These are phyloP conservation scores for Deroptyus accipitrinus DNA, from an alignment of 2,113 vertebrate species.

Conservation along the genomic window DNA sequence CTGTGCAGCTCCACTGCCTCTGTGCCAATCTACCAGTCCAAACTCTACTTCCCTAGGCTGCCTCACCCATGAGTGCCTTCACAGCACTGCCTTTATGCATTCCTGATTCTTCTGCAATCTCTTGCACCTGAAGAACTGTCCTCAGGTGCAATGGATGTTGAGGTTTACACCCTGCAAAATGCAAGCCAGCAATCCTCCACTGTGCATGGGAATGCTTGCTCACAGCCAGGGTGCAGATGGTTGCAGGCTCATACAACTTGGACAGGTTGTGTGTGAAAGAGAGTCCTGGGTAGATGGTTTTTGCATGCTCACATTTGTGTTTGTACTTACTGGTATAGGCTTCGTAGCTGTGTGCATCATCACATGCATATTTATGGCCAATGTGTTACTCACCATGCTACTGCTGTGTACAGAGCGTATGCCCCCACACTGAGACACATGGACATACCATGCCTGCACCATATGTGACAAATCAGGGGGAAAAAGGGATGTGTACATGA, in stretches of 20 bases:
- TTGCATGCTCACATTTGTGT: not conserved
- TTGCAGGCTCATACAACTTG: not conserved
- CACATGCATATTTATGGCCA: not conserved
- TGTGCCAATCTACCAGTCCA: not conserved
- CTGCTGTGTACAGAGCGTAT: not conserved
- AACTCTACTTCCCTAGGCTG: not conserved
- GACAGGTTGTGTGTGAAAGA: fast-evolving
- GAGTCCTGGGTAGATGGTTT: not conserved
- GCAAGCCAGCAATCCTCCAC: not conserved
- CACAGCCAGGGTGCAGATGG: not conserved
- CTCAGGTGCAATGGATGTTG: not conserved
- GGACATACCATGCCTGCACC: not conserved
- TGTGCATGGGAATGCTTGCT: fast-evolving
- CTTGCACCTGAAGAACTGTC: not conserved
- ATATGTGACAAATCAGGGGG: not conserved
- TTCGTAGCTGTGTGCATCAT: not conserved
- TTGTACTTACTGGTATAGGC: not conserved
- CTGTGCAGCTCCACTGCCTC: not conserved
- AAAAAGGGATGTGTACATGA: not conserved
- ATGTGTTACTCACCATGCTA: not conserved
- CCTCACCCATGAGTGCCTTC: fast-evolving
- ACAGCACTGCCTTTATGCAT: not conserved
- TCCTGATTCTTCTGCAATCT: not conserved
- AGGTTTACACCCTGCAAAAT: not conserved
- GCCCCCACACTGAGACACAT: not conserved